Evolutionary conservation across 2,888 invertebrate genomes (phyloP).

Genomic region (Philereme transversata): DNA sequence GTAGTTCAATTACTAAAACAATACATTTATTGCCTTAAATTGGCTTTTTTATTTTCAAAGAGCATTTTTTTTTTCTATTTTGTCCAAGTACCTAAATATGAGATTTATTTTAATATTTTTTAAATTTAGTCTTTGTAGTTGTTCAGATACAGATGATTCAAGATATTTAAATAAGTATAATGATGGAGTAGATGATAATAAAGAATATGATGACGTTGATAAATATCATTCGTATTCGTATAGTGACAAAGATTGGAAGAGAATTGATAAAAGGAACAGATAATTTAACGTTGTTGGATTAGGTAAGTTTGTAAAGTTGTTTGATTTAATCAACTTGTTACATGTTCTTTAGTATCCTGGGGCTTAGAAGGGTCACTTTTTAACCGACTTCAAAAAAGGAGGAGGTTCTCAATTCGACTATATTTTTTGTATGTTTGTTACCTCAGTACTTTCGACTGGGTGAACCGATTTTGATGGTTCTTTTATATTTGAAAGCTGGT

Average conservation of each 20-base stretch:
- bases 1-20: neutral
- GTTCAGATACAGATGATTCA: slow-evolving; percentile 4
- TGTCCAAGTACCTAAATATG: slow-evolving; percentile 4
- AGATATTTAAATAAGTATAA: slow-evolving; percentile 17
- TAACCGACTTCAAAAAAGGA: no score
- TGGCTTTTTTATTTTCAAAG: no score
- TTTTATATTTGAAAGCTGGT: no score
- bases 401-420: no score
- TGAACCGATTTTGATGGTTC: no score
- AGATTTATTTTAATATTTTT: slow-evolving; percentile 4
- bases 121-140: neutral
- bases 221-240: neutral
- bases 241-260: slow-evolving; percentile 1
- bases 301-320: slow-evolving; percentile 11
- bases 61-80: neutral
- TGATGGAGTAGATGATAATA: slow-evolving; percentile 7
- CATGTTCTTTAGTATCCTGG: no score
- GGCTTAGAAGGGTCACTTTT: no score
- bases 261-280: slow-evolving; percentile 4
- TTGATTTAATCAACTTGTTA: no score
- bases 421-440: no score
- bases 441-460: no score
- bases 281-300: slow-evolving; percentile 16
- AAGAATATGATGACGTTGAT: slow-evolving; percentile 6
- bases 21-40: no score